These are phyloP conservation scores for Fulica atra DNA, from an alignment of 2,113 vertebrate genomes.

Conservation along the genomic window DNA sequence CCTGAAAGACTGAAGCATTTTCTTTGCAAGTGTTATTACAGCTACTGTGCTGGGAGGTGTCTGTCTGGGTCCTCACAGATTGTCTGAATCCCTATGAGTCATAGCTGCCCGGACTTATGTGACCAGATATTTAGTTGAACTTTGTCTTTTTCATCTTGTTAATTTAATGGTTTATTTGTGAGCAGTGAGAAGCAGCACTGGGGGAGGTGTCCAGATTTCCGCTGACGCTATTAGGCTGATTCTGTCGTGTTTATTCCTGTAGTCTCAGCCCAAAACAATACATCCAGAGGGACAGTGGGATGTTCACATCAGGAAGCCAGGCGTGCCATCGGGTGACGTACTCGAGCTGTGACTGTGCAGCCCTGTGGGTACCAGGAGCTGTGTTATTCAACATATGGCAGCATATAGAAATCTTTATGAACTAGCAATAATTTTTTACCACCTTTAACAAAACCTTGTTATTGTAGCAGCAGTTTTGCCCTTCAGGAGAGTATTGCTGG, in stretches of 20 bases:
- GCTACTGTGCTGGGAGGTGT: neutral
- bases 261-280: neutral
- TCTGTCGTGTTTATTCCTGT: fast-evolving
- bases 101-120: neutral
- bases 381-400: no score
- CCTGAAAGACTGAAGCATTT: neutral
- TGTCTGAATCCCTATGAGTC: fast-evolving
- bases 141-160: neutral
- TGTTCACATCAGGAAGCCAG: no score
- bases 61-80: neutral
- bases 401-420: no score
- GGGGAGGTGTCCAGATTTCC: neutral
- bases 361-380: no score
- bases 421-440: no score
- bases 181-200: neutral
- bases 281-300: no score
- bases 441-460: neutral
- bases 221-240: fast-evolving
- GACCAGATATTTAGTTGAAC: neutral
- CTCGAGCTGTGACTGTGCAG: no score
- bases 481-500: neutral
- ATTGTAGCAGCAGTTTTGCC: neutral
- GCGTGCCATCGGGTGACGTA: no score
- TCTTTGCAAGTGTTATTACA: neutral
- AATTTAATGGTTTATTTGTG: neutral